Base-by-base conservation (phyloP, 2,797 vertebrate species). In the Arnoldichthys spilopterus region DNA sequence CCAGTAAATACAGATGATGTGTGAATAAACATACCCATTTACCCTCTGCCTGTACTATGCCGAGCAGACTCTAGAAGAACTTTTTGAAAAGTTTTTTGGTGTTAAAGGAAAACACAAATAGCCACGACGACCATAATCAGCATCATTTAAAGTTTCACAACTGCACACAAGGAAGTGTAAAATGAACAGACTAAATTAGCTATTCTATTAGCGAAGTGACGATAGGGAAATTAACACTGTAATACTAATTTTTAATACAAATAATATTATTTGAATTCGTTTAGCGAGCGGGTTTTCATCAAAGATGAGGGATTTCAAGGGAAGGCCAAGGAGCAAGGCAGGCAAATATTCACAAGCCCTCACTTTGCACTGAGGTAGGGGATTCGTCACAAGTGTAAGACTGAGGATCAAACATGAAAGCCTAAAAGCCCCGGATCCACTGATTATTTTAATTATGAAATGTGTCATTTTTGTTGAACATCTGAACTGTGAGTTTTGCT, bases 191-290 rank as follows among this genome's bases (percentile, higher is more conserved):
- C 12, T 45, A 24, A 37, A 28, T 30, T 30, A 68, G 66, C 64
- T 45, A 26, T 67, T 67, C n/a, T 26, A n/a, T n/a, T n/a, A n/a
- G n/a, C n/a, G n/a, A 67, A 26, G 40, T 68, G 45, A 49, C 43
- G 8, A 30, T 49, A 47, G 32, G 47, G 28, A 51, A 37, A 37
- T 37, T 37, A 37, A 37, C 37, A 37, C n/a, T n/a, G n/a, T n/a
- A n/a, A 32, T 61, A 26, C 47, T 61, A 12, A 70, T n/a, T n/a
- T n/a, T 77, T 70, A 40, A 28, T 37, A 51, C 53, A 58, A 37
- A 43, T 49, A 32, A 28, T 54, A 63, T 76, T 58, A 76, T 67
- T 76, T 58, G 74, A 49, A 56, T 56, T 67, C 28, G 11, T 18
- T 40, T 26, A 56, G 49, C 49, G 45, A 30, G 32, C 24, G 54